Percentiles rank a stretch among this genome's conserved stretches.
Evolutionary conservation across 37 sponge, comb jelly and placozoan genomes (phyloP).

Genomic region (Geodia barretti): DNA sequence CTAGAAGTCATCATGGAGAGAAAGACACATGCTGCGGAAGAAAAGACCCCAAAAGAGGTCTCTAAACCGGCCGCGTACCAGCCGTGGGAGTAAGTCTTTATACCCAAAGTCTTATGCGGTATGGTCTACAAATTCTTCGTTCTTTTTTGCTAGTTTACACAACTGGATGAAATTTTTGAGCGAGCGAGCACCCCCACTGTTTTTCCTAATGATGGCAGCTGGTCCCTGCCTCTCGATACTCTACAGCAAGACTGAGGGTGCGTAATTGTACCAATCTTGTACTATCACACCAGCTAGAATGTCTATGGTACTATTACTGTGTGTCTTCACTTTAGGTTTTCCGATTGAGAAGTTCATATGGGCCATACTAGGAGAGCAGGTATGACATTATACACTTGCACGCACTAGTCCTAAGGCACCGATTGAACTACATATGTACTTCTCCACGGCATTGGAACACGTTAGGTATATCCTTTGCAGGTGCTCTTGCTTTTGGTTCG

Average conservation of each 20-base stretch:
- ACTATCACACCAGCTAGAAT: too few species aligned
- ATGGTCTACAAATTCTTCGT: not conserved
- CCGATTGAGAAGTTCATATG: slow-evolving; percentile 49
- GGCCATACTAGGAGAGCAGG: slow-evolving; percentile 52
- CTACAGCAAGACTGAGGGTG: not conserved
- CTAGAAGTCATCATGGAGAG: not conserved
- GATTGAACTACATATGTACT: too few species aligned
- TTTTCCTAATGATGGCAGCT: slow-evolving; percentile 62
- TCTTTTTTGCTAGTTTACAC: slow-evolving; percentile 14
- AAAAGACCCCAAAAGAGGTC: not conserved
- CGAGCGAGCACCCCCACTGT: slow-evolving; percentile 81
- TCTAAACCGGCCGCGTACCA: not conserved
- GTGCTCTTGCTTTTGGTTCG: slow-evolving; percentile 63
- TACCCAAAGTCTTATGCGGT: not conserved
- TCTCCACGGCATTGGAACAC: too few species aligned
- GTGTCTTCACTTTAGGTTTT: not conserved
- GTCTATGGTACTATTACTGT: too few species aligned
- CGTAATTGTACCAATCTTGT: too few species aligned
- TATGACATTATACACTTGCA: too few species aligned
- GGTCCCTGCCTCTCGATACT: slow-evolving; percentile 70
- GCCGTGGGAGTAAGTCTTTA: not conserved
- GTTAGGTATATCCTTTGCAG: too few species aligned
- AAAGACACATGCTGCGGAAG: not conserved
- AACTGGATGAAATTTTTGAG: slow-evolving; percentile 71
- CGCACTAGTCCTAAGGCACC: too few species aligned